Evolutionary conservation across 2,797 vertebrate species (phyloP), one percentile per base, ranked within the genome.

Genomic region (Phoebastria nigripes): DNA sequence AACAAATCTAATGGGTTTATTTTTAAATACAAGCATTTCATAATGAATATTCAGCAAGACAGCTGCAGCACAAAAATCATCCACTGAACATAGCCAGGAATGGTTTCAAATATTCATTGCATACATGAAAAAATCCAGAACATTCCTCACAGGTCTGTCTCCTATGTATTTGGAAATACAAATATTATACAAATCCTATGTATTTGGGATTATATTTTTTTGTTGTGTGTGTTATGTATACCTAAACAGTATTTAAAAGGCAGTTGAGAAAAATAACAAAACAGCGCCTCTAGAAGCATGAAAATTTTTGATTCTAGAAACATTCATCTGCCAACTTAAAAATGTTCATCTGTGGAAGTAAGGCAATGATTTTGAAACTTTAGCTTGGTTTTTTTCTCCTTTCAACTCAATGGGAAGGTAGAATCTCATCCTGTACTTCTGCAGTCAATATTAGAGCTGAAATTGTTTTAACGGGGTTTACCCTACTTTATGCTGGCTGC

Each of bases 1-100:
- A 94, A 86, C 93, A 91, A 88, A 93, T 47, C 47, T 73, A 95
- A 89, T 55, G 46, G 51, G 62, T 93, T 88, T 94, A 95, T 96
- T 96, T 95, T 93, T 82, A 95, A 94, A 90, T 74, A 86, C 5
- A 83, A 74, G 46, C 25, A 86, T 78, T 94, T 93, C n/a, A 37
- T 63, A 85, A 96, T 88, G 80, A 94, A 90, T 88, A 94, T 89
- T 93, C 76, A 94, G 35, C 28, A 77, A 94, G 52, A 49, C 84
- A 95, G 79, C 79, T 96, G 91, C 84, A 91, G 61, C 9, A 58
- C 37, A 46, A 87, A 92, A 90, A 58, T 67, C 54, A 83, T 81
- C 26, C 70, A 87, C 42, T 52, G 42, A 83, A 78, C 44, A 47
- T 33, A 90, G 62, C 44, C 42, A 81, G 76, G 33, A 88, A 88